Conservation (phyloP, 1,140 invertebrate species). For the Temnothorax curvispinosus region DNA sequence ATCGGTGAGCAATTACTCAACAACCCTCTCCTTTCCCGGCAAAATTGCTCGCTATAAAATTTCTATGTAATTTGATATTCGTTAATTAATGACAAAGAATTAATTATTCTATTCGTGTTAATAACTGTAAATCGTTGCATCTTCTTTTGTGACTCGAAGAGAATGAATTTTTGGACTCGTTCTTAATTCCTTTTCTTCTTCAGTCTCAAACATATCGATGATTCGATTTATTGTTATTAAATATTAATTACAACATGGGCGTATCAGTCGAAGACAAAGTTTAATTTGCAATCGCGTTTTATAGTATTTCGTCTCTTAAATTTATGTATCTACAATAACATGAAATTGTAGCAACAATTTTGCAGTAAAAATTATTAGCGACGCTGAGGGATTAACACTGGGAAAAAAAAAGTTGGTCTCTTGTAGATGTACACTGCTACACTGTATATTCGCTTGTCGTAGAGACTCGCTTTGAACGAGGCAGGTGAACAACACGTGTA, state of each 20-base stretch:
- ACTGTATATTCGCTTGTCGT: neutral
- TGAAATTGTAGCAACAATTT: neutral
- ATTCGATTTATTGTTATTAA: neutral
- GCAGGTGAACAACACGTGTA: conserved; percentile 32
- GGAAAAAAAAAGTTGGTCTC: neutral
- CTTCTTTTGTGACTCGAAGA: neutral
- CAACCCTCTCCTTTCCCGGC: neutral
- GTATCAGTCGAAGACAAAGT: neutral
- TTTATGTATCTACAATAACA: neutral
- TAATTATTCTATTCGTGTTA: neutral
- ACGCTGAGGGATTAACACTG: neutral
- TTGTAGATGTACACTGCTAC: neutral
- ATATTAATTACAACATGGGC: neutral
- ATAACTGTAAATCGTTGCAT: neutral
- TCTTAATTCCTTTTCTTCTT: no score
- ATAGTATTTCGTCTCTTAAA: neutral
- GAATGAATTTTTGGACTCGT: neutral
- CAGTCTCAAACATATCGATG: no score
- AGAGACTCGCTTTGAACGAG: neutral
- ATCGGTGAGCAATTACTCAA: neutral
- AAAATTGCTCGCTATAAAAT: neutral
- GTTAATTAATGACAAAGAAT: neutral
- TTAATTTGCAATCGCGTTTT: neutral
- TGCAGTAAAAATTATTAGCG: neutral
- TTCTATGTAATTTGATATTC: neutral